Evolutionary conservation across 2,113 vertebrate genomes (phyloP).

Genomic region (Lanius ludovicianus): DNA sequence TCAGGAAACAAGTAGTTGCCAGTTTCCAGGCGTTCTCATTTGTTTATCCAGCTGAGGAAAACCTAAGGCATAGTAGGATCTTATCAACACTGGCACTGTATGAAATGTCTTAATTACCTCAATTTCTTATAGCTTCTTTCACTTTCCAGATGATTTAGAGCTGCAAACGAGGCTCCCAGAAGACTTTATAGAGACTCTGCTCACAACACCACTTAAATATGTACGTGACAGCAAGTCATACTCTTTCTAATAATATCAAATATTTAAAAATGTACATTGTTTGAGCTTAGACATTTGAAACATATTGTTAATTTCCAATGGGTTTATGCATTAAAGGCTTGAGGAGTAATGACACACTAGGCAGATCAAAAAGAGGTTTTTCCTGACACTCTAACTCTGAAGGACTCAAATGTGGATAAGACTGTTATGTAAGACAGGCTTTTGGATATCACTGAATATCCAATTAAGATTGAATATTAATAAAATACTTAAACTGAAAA

Average conservation of each 20-base stretch:
- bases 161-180: not conserved
- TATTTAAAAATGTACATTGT: not conserved
- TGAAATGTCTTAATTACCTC: not conserved
- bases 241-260: slow-evolving; percentile 24
- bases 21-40: not conserved
- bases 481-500: slow-evolving; percentile 55
- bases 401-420: slow-evolving; percentile 48
- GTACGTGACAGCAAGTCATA: not conserved
- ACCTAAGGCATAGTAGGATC: not conserved
- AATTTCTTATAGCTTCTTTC: not conserved
- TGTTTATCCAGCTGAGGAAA: not conserved
- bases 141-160: not conserved
- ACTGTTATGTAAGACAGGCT: slow-evolving; percentile 59
- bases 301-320: not conserved
- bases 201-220: not conserved
- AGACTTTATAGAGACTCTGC: not conserved
- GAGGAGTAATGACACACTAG: not conserved
- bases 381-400: slow-evolving; percentile 24
- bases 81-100: not conserved
- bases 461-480: slow-evolving; percentile 69
- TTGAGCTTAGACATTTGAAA: slow-evolving; percentile 11
- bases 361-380: slow-evolving; percentile 33
- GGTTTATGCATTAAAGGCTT: not conserved
- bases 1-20: not conserved
- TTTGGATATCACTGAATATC: slow-evolving; percentile 51